Conservation (phyloP, 2,113 vertebrate species). For the Anser cygnoides region DNA sequence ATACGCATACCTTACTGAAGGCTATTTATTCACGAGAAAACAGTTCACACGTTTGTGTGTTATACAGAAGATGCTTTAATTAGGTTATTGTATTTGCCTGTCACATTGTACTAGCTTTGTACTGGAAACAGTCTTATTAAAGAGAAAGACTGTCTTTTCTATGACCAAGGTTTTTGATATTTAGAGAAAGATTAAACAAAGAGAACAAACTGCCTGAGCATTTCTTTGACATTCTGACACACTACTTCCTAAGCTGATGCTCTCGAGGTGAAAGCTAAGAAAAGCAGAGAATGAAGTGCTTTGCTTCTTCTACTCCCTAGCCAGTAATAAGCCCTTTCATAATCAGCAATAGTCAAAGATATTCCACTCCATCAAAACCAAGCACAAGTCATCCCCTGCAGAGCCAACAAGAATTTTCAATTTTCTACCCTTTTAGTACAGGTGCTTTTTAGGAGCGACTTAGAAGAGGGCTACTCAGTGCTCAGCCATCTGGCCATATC, state of each 20-base stretch:
- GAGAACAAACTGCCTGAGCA: slow-evolving; percentile 46
- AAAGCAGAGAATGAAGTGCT: slow-evolving; percentile 35
- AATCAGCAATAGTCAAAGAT: slow-evolving; percentile 61
- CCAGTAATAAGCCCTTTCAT: slow-evolving; percentile 56
- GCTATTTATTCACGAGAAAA: slow-evolving; percentile 52
- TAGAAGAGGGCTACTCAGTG: slow-evolving; percentile 34
- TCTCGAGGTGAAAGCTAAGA: slow-evolving; percentile 42
- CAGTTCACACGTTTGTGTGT: slow-evolving; percentile 31
- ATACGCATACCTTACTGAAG: slow-evolving; percentile 14
- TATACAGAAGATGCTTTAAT: slow-evolving; percentile 56
- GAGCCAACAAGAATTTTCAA: slow-evolving; percentile 71
- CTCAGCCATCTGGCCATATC: slow-evolving; percentile 48
- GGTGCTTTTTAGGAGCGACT: slow-evolving; percentile 54
- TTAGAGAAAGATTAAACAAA: slow-evolving; percentile 59
- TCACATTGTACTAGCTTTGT: slow-evolving; percentile 43
- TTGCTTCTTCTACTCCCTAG: slow-evolving; percentile 44
- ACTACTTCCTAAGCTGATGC: slow-evolving; percentile 30
- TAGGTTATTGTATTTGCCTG: slow-evolving; percentile 53
- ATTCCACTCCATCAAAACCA: slow-evolving; percentile 57
- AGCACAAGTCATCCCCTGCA: slow-evolving; percentile 48
- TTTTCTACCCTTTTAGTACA: slow-evolving; percentile 65
- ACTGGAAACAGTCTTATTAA: slow-evolving; percentile 50
- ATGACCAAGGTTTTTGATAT: slow-evolving; percentile 37
- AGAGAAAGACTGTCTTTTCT: slow-evolving; percentile 63
- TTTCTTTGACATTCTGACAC: slow-evolving; percentile 63